phyloP scores from a whole-genome alignment of 2,888 invertebrate species.

The Drosophila paramelanica region DNA sequence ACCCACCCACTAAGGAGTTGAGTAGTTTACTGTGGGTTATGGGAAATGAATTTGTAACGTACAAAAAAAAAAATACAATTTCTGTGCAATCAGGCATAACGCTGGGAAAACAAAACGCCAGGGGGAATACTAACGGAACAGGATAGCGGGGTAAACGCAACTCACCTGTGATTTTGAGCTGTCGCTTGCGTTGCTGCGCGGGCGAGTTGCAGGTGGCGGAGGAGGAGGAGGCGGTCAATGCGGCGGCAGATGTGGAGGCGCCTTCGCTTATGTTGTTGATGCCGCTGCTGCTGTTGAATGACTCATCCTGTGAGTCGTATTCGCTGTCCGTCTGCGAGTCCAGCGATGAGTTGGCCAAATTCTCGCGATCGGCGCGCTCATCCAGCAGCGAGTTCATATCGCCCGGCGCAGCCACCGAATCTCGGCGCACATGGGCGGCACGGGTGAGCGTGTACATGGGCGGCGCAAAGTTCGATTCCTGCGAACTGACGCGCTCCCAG shows the following conservation, averaged over 20 bases:
- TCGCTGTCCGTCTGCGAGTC: conserved; percentile 80
- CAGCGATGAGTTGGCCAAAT: conserved; percentile 66
- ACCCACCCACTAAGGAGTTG: conserved; percentile 7
- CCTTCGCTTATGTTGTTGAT: conserved; percentile 44
- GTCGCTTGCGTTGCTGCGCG: conserved; percentile 77
- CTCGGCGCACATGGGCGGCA: conserved; percentile 84
- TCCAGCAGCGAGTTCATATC: conserved; percentile 79
- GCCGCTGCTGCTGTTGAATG: conserved; percentile 47
- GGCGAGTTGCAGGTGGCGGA: conserved; percentile 15
- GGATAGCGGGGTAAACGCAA: conserved; percentile 14
- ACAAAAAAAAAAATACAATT: conserved; percentile 2
- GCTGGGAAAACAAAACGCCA: conserved; percentile 51
- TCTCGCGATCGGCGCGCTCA: conserved; percentile 83
- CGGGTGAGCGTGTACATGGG: conserved; percentile 84
- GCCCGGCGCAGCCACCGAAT: conserved; percentile 36
- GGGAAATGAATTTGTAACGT: conserved; percentile 49
- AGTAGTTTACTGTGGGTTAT: conserved; percentile 23
- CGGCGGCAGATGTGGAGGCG: conserved; percentile 55
- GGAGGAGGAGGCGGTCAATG: conserved; percentile 25
- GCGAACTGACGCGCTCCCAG: conserved; percentile 84
- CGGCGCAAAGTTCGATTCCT: conserved; percentile 82
- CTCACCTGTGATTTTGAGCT: conserved; percentile 85
- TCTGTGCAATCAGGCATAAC: conserved; percentile 58
- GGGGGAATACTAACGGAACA: background rate
- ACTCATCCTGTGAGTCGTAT: conserved; percentile 83